These are phyloP conservation scores for Pseudomyrmex sp. DNA, from an alignment of 1,140 invertebrate genomes.

Conservation along the genomic window DNA sequence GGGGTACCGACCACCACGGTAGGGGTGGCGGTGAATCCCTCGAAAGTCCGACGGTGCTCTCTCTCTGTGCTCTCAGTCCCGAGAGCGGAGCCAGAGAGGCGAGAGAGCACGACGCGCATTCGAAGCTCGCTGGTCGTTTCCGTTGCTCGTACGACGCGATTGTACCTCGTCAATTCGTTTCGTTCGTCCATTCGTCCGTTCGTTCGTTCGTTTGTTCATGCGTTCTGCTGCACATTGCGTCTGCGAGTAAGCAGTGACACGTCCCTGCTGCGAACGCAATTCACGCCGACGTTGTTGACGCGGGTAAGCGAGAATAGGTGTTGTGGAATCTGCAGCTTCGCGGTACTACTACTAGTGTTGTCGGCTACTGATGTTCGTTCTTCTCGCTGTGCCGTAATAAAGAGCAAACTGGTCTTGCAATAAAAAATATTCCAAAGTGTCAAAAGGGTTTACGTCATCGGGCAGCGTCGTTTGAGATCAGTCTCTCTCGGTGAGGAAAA, in stretches of 20 bases:
- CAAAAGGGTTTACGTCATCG: background rate
- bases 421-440: background rate
- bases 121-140: conserved; percentile 59
- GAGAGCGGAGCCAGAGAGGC: conserved; percentile 75
- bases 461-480: background rate
- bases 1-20: conserved; percentile 56
- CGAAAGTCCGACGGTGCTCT: conserved; percentile 75
- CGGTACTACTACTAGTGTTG: background rate
- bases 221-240: conserved; percentile 15
- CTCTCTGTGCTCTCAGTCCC: conserved; percentile 78
- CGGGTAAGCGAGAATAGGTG: conserved; percentile 33
- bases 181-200: background rate
- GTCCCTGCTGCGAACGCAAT: background rate
- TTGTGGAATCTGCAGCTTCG: conserved; percentile 44
- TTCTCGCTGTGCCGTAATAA: conserved; percentile 1
- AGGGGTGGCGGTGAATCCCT: conserved; percentile 75
- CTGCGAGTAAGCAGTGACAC: background rate
- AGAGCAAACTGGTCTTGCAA: background rate
- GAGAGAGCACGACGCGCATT: conserved; percentile 62
- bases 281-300: background rate
- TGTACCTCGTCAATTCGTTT: conserved; percentile 22
- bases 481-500: conserved; percentile 9
- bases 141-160: conserved; percentile 33
- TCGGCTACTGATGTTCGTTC: conserved; percentile 4
- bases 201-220: background rate